Conservation (phyloP, 2,113 vertebrate species). For the Myiozetetes cayanensis region DNA sequence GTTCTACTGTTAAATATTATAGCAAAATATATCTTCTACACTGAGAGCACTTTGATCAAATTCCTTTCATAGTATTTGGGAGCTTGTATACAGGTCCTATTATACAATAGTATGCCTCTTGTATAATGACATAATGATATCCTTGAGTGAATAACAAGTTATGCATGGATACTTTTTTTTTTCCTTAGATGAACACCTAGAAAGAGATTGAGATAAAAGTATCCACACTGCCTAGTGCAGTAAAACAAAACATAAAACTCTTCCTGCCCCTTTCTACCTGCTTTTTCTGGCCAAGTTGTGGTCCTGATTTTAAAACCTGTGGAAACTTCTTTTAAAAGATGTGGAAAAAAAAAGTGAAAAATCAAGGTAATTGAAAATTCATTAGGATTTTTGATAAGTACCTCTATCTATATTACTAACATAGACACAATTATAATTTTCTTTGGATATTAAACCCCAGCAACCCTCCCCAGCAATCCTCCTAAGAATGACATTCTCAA, state of each 20-base stretch:
- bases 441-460: neutral
- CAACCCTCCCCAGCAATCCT: neutral
- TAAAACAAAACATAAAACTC: neutral
- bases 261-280: neutral
- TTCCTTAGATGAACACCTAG: neutral
- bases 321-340: neutral
- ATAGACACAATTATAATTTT: neutral
- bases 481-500: neutral
- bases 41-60: constrained; percentile 33
- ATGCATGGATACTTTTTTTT: neutral
- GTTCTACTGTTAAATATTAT: neutral
- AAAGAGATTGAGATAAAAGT: neutral
- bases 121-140: neutral
- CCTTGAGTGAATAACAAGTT: neutral
- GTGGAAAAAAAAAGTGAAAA: neutral
- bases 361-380: neutral
- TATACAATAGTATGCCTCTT: neutral
- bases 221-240: neutral
- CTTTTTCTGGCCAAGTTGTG: neutral
- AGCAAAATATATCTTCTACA: neutral
- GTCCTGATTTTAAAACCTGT: neutral
- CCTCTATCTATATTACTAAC: neutral
- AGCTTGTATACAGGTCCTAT: neutral
- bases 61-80: constrained; percentile 20
- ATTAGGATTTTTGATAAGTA: neutral